Evolutionary conservation across 1,140 invertebrate species (phyloP), one percentile per base, ranked within the genome.

Genomic region (Leucophenga varia): DNA sequence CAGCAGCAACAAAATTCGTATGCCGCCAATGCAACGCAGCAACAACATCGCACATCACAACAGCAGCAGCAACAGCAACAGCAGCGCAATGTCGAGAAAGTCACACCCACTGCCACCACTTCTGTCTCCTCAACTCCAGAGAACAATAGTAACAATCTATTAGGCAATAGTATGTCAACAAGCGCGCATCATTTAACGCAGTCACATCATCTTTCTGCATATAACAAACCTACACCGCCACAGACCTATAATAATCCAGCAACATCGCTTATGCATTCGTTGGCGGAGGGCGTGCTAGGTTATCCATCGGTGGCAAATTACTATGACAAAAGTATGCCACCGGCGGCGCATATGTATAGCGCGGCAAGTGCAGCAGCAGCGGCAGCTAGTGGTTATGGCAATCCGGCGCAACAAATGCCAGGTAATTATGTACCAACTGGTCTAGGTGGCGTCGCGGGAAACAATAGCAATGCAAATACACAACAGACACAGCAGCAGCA

Each of bases 271-370:
- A 55, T 73, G 53, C 70, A 70, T 30, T 45, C 58, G 0, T 47
- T 70, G 1, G 47, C 67, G 8, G 59, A 70, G 19, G 54, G 57
- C 9, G 68, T 71, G 54, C 13, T 70, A 45, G 57, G 53, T 43
- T 67, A 56, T 50, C 53, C 64, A 2, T 55, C 56, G 3, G 28
- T 39, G 6, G 21, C 43, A 12, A 61, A 58, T 39, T 75, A 75
- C 18, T 75, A 75, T 34, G 67, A 75, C 32, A 75, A 75, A 43
- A 51, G 54, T 8, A 68, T 72, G 57, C 65, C 61, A 21, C 72
- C 72, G 22, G 64, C 71, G 5, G 72, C 72, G 1, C 72, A 75
- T 21, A 75, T 75, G 63, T 70, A 61, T 40, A 70, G 61, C 17
- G 67, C 55, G 1, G 49, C 55, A 1, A 60, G 53, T 25, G 52